Evolutionary conservation across 53 echinoderm and acorn worm species (phyloP).

Genomic region (Arbacia lixula): DNA sequence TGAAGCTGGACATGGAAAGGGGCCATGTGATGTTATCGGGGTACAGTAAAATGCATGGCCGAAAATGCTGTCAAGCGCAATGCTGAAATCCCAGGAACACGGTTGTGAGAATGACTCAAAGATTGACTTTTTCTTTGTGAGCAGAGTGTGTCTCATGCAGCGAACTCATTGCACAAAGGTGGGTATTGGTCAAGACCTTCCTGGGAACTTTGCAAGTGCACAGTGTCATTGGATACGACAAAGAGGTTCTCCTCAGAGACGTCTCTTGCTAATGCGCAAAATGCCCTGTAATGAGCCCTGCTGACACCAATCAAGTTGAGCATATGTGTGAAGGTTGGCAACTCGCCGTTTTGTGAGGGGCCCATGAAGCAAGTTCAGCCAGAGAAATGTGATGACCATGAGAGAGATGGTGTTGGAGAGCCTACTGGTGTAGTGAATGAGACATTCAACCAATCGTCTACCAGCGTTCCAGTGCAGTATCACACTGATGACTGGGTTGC

Average conservation of each 20-base stretch:
- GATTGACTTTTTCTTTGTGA: constrained; percentile 58
- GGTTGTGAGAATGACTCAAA: constrained; percentile 12
- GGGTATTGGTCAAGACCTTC: constrained; percentile 54
- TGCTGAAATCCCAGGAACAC: constrained; percentile 59
- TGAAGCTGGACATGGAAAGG: constrained; percentile 68
- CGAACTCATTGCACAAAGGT: constrained; percentile 23
- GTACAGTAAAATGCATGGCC: constrained; percentile 63
- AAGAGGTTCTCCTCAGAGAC: constrained; percentile 35
- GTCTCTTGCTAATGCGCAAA: constrained; percentile 56
- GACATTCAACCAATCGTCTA: not conserved
- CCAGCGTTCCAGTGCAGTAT: not conserved
- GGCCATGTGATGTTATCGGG: constrained; percentile 71
- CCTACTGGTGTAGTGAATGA: not conserved
- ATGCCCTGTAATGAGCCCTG: constrained; percentile 10
- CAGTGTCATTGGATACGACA: constrained; percentile 41
- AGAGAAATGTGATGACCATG: not conserved
- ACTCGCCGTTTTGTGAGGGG: not conserved
- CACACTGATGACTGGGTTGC: constrained; percentile 40
- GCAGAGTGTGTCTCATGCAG: constrained; percentile 47
- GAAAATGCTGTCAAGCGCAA: constrained; percentile 62
- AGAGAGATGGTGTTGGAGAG: not conserved
- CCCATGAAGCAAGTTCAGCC: no score
- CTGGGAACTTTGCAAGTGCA: constrained; percentile 50
- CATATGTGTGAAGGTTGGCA: constrained; percentile 54
- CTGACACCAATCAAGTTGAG: not conserved